Evolutionary conservation across 2,888 invertebrate species (phyloP).

Genomic region (Drosophila peninsularis): DNA sequence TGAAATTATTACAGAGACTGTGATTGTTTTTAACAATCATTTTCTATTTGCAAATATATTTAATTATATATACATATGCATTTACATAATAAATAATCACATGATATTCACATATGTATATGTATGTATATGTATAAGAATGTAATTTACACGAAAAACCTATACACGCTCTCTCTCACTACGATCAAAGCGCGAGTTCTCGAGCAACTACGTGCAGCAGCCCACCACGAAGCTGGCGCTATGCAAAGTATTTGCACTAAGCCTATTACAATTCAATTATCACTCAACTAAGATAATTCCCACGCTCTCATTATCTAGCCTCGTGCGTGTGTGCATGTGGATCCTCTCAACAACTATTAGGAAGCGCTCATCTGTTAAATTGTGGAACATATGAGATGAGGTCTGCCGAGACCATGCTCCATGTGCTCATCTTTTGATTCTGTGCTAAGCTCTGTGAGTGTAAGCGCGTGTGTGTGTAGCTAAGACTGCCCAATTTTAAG

Average conservation of each 20-base stretch:
- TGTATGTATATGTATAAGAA: too few relatives aligned
- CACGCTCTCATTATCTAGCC: background rate
- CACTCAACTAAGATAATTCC: conserved; percentile 3
- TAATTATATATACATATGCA: background rate
- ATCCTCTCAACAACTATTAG: too few relatives aligned
- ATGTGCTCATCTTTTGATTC: background rate
- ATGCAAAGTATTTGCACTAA: too few relatives aligned
- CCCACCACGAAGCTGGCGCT: background rate
- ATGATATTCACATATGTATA: background rate
- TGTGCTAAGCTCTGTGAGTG: background rate
- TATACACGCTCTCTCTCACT: background rate
- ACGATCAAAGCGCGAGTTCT: background rate
- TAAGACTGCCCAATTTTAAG: background rate
- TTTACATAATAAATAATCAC: background rate
- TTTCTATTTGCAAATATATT: too few relatives aligned
- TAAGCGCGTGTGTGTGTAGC: background rate
- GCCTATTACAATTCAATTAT: background rate
- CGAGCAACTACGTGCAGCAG: background rate
- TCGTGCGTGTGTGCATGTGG: background rate
- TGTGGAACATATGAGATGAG: background rate
- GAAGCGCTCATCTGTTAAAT: background rate
- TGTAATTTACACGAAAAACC: background rate
- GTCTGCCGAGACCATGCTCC: too few relatives aligned
- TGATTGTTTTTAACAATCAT: background rate
- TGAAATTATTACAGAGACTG: too few relatives aligned